Conservation (phyloP, 2,797 vertebrate genomes). For the Erethizon dorsatum region DNA sequence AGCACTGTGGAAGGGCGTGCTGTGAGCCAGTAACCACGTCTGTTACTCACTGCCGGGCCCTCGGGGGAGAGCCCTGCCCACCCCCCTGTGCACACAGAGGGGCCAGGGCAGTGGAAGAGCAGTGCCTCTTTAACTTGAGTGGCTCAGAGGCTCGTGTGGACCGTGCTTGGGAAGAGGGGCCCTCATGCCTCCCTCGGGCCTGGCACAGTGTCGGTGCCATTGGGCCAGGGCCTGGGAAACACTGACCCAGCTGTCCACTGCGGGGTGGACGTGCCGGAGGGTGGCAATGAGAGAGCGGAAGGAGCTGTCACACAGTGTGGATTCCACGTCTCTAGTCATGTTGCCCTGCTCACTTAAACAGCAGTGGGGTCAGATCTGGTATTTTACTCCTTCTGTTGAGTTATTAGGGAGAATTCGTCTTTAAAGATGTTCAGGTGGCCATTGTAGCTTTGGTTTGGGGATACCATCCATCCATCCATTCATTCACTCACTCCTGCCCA, state of each 20-base stretch:
- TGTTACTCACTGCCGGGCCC: neutral
- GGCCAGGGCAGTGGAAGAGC: neutral
- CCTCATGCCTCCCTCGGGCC: neutral
- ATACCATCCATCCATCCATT: neutral
- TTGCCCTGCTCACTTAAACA: neutral
- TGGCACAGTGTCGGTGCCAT: neutral
- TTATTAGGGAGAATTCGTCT: neutral
- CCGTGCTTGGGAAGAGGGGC: neutral
- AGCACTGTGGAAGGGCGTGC: neutral
- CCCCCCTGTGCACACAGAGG: neutral
- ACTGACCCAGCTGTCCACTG: neutral
- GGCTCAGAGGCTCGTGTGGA: neutral
- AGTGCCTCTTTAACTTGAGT: conserved; percentile 13
- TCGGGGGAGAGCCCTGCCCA: neutral
- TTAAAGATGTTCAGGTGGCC: neutral
- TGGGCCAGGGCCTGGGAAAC: neutral
- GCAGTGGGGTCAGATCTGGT: neutral
- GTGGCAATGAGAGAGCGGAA: neutral
- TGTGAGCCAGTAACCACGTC: fast-evolving
- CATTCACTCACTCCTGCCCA: neutral
- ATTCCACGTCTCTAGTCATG: neutral
- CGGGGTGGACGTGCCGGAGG: neutral
- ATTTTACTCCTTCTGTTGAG: neutral
- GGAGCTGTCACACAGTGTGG: fast-evolving
- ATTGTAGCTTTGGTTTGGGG: conserved; percentile 3